Percentiles rank a stretch among this genome's conserved stretches.
Evolutionary conservation across 1,140 invertebrate species (phyloP).

Genomic region (Neodiprion fabricii): DNA sequence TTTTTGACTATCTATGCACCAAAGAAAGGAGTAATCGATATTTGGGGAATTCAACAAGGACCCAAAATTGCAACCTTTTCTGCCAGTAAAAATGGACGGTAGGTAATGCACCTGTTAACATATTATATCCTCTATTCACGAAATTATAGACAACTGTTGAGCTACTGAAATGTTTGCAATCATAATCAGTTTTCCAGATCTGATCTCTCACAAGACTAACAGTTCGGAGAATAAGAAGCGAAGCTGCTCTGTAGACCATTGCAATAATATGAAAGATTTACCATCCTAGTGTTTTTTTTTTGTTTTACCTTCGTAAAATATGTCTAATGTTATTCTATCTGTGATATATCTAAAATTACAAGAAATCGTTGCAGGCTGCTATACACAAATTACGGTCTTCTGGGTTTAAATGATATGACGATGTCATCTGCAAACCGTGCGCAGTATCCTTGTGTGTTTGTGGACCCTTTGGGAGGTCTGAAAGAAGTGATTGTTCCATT

Average conservation of each 20-base stretch:
- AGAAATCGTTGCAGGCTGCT: conserved; percentile 64
- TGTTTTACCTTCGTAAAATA: too few species aligned
- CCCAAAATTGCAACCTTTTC: conserved; percentile 89
- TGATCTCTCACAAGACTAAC: too few species aligned
- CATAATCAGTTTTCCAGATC: too few species aligned
- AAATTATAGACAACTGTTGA: too few species aligned
- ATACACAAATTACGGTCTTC: conserved; percentile 80
- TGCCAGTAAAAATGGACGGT: conserved; percentile 81
- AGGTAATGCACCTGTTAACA: conserved; percentile 17
- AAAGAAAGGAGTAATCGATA: conserved; percentile 83
- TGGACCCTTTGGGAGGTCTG: conserved; percentile 81
- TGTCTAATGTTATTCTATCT: too few species aligned
- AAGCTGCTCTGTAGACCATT: not conserved
- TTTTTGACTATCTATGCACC: conserved; percentile 89
- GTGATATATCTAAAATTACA: too few species aligned
- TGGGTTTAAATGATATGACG: conserved; percentile 68
- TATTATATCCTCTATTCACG: too few species aligned
- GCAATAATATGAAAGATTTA: too few species aligned
- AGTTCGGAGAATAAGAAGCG: too few species aligned
- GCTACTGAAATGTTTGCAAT: too few species aligned
- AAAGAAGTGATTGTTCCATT: conserved; percentile 88
- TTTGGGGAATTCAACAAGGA: conserved; percentile 86
- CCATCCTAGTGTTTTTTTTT: too few species aligned
- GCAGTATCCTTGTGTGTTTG: conserved; percentile 76
- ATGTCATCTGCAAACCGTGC: conserved; percentile 61